phyloP scores from a whole-genome alignment of 1,140 invertebrate genomes.

The silkworm (Bombyx mori) region DNA sequence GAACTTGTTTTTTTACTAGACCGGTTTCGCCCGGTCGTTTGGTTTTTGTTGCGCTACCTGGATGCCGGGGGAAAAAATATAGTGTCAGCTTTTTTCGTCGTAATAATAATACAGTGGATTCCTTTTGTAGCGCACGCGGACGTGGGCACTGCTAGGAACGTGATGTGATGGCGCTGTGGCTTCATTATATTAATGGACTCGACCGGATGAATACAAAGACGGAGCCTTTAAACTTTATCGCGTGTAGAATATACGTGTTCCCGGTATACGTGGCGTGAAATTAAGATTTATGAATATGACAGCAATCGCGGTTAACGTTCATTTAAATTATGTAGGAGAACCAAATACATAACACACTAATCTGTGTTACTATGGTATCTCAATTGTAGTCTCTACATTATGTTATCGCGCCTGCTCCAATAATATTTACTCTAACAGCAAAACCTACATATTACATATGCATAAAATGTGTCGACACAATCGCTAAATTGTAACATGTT shows the following conservation, averaged over 20 bases:
- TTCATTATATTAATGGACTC: conserved; percentile 66
- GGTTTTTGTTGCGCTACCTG: conserved; percentile 64
- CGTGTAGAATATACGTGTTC: conserved; percentile 26
- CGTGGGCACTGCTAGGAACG: conserved; percentile 49
- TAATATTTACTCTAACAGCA: no score
- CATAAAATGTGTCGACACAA: no score
- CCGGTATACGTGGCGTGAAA: conserved; percentile 36
- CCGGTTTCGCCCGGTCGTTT: conserved; percentile 44
- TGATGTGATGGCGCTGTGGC: conserved; percentile 55
- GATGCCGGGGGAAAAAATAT: conserved; percentile 49
- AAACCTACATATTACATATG: no score
- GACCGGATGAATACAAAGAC: conserved; percentile 61
- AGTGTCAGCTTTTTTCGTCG: conserved; percentile 57
- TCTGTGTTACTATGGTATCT: no score
- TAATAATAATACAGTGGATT: conserved; percentile 68
- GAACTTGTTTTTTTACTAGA: conserved; percentile 41
- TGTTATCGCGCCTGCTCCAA: no score
- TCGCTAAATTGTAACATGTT: no score
- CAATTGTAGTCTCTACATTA: no score
- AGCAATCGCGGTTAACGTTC: conserved; percentile 18
- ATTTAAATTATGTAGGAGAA: conserved; percentile 7
- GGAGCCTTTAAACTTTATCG: conserved; percentile 53
- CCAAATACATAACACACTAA: not conserved
- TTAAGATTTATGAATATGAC: conserved; percentile 38
- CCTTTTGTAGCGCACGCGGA: conserved; percentile 63